Evolutionary conservation across 2,113 vertebrate species (phyloP), one percentile per base, ranked within the genome.

Genomic region (Cercopithecus mona): DNA sequence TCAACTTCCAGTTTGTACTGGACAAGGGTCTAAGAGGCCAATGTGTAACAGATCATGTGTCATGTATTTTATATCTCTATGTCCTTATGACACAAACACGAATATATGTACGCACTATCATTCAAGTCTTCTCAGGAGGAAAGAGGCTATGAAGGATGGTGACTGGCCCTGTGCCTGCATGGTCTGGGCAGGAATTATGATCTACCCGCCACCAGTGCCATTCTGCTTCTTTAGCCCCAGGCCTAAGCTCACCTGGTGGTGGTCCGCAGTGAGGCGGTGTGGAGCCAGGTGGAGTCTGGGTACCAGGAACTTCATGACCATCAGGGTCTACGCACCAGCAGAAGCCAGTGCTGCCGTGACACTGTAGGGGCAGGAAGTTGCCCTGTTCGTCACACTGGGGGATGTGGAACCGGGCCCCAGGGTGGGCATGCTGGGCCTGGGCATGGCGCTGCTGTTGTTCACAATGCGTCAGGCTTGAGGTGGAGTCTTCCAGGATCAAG

Each of bases 301-400:
- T 99, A n/a, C 99, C 99, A 0, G 98, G 90, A 75, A 99, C 98
- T 97, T 99, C 99, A 79, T 98, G 98, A 27, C 99, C 99, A 0
- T 97, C 84, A 0, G 23, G 80, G 8, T 99, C 98, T 97, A 99
- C 99, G 0, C 99, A 99, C 99, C 99, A 99, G 95, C 99, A 99
- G 82, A 99, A 94, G 79, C 99, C 99, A 0, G 98, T 99, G 83
- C 99, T 98, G 45, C 98, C 20, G 0, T 99, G 99, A 92, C 99
- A 99, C 98, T 99, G 99, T 70, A 99, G 97, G 0, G 99, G 97
- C 61, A 97, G 97, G 96, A 99, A 99, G 61, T 96, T 96, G 16
- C 99, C 99, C 7, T 99, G 98, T 11, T 98, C 98, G 0, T 99
- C 99, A 0, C 99, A 99, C 91, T 99, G 99, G 1, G 99, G 99